phyloP scores from a whole-genome alignment of 2,888 invertebrate species.

The Eristalinus sepulchralis region DNA sequence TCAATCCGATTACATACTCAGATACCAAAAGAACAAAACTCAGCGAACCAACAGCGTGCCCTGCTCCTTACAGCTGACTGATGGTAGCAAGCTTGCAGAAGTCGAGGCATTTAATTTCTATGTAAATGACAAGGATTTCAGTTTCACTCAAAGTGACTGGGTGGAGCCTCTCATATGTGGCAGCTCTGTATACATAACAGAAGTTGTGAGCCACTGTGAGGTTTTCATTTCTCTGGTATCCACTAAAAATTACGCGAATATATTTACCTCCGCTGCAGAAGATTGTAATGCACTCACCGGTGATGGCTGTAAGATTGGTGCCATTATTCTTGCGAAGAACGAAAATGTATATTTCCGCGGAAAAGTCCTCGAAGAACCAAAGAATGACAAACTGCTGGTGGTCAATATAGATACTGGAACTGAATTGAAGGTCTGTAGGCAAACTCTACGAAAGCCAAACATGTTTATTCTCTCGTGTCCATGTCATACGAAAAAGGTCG shows the following conservation, averaged over 20 bases:
- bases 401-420: constrained; percentile 72
- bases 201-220: constrained; percentile 69
- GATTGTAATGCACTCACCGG: constrained; percentile 45
- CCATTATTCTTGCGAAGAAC: constrained; percentile 58
- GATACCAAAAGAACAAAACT: neutral
- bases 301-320: constrained; percentile 42
- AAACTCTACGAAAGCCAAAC: constrained; percentile 68
- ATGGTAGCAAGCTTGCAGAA: constrained; percentile 64
- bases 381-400: constrained; percentile 41
- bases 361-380: constrained; percentile 28
- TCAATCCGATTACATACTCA: neutral
- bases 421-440: constrained; percentile 18
- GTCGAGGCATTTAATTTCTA: constrained; percentile 67
- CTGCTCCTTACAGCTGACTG: constrained; percentile 44
- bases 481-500: constrained; percentile 66
- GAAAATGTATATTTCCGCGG: constrained; percentile 49
- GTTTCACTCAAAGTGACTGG: constrained; percentile 66
- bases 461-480: constrained; percentile 72
- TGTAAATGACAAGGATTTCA: constrained; percentile 61
- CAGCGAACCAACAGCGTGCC: constrained; percentile 3
- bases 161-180: constrained; percentile 64
- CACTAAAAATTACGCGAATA: constrained; percentile 62
- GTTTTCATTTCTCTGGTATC: constrained; percentile 69
- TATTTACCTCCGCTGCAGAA: constrained; percentile 63
- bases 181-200: constrained; percentile 61